Conservation (phyloP, 2,113 vertebrate genomes). For the Syrrhaptes paradoxus region DNA sequence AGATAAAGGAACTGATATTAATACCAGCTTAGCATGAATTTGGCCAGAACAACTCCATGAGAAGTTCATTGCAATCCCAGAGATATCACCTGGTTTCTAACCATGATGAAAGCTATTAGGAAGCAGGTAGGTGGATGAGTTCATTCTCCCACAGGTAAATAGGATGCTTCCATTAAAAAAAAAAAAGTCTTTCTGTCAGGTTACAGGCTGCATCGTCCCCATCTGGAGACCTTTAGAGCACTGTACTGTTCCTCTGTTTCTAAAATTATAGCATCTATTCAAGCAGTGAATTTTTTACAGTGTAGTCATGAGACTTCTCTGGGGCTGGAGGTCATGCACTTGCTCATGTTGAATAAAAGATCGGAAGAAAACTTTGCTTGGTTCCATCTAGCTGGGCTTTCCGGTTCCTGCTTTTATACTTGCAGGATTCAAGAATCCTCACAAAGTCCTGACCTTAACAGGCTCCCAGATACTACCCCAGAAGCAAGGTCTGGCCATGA, state of each 20-base stretch:
- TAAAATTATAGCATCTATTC: not conserved
- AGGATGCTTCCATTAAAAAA: not conserved
- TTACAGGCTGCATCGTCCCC: not conserved
- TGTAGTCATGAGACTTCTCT: not conserved
- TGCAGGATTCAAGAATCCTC: not conserved
- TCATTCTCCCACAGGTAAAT: slow-evolving; percentile 1
- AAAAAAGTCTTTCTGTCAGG: not conserved
- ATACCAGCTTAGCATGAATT: slow-evolving; percentile 49
- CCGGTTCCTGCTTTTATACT: not conserved
- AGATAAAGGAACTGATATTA: slow-evolving; percentile 57
- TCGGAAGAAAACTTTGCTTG: not conserved
- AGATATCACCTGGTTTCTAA: not conserved
- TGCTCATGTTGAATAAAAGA: not conserved
- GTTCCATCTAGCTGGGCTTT: not conserved
- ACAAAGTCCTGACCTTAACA: not conserved
- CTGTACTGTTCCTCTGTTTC: not conserved
- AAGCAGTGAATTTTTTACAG: not conserved
- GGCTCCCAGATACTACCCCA: not conserved
- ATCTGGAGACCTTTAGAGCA: not conserved
- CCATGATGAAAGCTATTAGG: not conserved
- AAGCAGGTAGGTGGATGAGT: not conserved
- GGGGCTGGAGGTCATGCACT: not conserved
- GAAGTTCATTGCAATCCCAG: not conserved
- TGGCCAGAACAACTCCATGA: not conserved
- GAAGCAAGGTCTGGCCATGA: not conserved